Conservation (phyloP, 2,113 vertebrate species). For the Chloebia gouldiae region DNA sequence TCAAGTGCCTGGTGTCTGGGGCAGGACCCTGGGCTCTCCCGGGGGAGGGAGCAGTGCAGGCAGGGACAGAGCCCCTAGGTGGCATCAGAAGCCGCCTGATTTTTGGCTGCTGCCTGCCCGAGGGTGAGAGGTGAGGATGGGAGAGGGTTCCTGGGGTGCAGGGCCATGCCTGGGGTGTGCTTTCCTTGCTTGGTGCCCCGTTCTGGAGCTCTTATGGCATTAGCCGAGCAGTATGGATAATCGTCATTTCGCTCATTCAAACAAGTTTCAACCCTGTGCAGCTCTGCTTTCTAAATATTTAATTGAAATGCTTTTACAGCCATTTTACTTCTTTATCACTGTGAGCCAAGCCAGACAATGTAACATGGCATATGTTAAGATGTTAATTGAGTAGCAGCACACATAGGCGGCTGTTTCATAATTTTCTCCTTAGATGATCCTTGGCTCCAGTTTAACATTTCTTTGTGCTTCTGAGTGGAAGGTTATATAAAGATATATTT, state of each 20-base stretch:
- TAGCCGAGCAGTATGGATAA: background rate
- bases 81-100: constrained; percentile 33
- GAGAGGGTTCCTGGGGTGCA: background rate
- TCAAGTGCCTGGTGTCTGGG: background rate
- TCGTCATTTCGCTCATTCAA: background rate
- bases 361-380: constrained; percentile 49
- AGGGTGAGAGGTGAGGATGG: background rate
- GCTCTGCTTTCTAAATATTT: constrained; percentile 57
- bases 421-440: constrained; percentile 57
- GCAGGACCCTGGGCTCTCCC: background rate
- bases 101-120: background rate
- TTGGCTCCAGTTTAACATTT: constrained; percentile 49
- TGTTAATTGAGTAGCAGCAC: constrained; percentile 53
- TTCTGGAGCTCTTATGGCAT: background rate
- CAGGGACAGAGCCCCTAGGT: constrained; percentile 40
- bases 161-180: background rate
- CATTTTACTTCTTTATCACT: constrained; percentile 39
- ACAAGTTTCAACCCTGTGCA: background rate
- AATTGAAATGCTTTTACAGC: constrained; percentile 57
- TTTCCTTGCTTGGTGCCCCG: background rate
- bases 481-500: constrained; percentile 50
- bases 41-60: background rate
- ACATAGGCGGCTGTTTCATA: constrained; percentile 23
- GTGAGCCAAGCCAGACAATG: constrained; percentile 47
- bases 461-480: constrained; percentile 43